Evolutionary conservation across 2,113 vertebrate genomes (phyloP).

Genomic region (Hemibates koningsi): DNA sequence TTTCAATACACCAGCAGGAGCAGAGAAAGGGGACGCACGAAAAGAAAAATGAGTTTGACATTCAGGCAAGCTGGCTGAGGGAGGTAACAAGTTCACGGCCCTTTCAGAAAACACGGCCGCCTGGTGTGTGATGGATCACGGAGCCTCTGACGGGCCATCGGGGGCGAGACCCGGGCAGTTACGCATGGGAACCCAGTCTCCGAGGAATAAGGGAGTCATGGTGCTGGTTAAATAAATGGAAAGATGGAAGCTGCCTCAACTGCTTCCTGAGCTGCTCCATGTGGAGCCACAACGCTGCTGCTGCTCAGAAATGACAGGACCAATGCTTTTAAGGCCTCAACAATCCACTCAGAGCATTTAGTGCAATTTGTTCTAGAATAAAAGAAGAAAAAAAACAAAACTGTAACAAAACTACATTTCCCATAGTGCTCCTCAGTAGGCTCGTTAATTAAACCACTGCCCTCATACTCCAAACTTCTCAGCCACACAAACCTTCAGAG

Average conservation of each 20-base stretch:
- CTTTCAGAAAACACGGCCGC: slow-evolving; percentile 54
- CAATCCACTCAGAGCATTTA: background rate
- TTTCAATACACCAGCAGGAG: slow-evolving; percentile 10
- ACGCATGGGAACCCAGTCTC: slow-evolving; percentile 37
- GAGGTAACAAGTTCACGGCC: slow-evolving; percentile 63
- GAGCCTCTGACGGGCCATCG: slow-evolving; percentile 26
- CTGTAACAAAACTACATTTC: background rate
- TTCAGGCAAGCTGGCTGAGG: slow-evolving; percentile 24
- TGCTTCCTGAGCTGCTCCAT: background rate
- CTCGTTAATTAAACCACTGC: background rate
- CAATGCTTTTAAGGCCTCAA: background rate
- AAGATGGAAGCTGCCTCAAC: background rate
- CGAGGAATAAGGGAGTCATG: slow-evolving; percentile 9
- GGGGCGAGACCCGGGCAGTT: background rate
- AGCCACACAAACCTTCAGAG: background rate
- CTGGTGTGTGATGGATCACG: slow-evolving; percentile 59
- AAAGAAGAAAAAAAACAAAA: background rate
- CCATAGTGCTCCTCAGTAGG: background rate
- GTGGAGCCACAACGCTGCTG: background rate
- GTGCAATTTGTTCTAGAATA: background rate
- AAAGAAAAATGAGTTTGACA: slow-evolving; percentile 60
- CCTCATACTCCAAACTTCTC: background rate
- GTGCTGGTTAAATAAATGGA: background rate
- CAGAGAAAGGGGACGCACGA: background rate
- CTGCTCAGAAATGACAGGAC: background rate